Conservation (phyloP, 92 coral and sea anemone genomes). For the Plumapathes pennacea region DNA sequence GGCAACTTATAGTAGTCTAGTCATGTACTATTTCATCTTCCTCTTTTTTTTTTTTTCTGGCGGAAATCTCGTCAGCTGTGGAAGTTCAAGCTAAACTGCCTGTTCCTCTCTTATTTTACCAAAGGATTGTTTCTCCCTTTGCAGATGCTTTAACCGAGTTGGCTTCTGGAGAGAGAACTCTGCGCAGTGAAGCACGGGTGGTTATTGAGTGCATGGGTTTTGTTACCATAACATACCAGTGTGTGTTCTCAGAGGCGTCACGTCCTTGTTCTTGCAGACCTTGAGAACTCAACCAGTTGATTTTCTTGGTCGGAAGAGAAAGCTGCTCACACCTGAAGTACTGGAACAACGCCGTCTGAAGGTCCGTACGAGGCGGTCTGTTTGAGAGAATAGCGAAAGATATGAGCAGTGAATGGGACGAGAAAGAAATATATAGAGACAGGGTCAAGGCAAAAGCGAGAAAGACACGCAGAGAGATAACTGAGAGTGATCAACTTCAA, state of each 20-base stretch:
- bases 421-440: too few species aligned
- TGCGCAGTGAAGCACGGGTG: slow-evolving; percentile 64
- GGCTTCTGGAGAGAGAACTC: slow-evolving; percentile 59
- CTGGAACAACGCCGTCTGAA: slow-evolving; percentile 71
- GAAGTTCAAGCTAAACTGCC: too few species aligned
- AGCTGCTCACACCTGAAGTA: slow-evolving; percentile 75
- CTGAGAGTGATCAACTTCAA: too few species aligned
- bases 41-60: background rate
- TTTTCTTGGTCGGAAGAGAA: slow-evolving; percentile 67
- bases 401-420: too few species aligned
- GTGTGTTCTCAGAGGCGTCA: background rate
- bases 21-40: background rate
- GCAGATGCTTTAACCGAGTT: slow-evolving; percentile 55
- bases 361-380: too few species aligned
- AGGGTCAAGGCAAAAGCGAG: too few species aligned
- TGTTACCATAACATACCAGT: background rate
- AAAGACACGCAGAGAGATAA: too few species aligned
- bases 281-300: slow-evolving; percentile 14
- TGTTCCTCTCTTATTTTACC: too few species aligned
- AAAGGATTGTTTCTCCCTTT: background rate
- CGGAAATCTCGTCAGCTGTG: background rate
- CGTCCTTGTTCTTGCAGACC: too few species aligned
- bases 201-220: background rate
- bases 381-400: too few species aligned
- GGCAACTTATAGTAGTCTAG: background rate